Base-by-base conservation (phyloP, 2,113 vertebrate genomes). In the Pomatostomus ruficeps region DNA sequence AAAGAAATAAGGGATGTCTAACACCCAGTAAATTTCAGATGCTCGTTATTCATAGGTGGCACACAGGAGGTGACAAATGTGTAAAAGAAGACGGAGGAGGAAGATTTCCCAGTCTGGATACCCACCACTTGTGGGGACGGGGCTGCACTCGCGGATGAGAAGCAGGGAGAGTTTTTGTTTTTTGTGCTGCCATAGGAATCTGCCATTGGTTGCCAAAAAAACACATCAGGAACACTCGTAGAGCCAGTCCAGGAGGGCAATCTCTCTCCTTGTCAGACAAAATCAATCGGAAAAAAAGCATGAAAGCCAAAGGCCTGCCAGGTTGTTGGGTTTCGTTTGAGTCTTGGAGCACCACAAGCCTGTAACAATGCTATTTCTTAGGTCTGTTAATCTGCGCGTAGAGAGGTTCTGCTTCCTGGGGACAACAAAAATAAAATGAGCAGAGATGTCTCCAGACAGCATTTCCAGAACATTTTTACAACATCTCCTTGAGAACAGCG, bases 301-400 rank as follows among this genome's bases (percentile, higher is more conserved):
- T 52, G 93, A 93, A 92, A 98, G 97, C 93, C 96, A 94, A 95
- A 96, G 95, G 96, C 97, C 96, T 96, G 96, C 92, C 54, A 82
- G 24, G 86, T 95, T 89, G 97, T 79, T 75, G 96, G 91, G 95
- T 95, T 97, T 97, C 93, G n/a, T 93, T 97, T 95, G 91, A 95
- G 96, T 97, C 97, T 91, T 71, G 97, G 96, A 97, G 97, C 97
- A 95, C 97, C 93, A 93, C 75, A 94, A 97, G 96, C 97, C 95
- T 88, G 43, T 88, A 93, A 65, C 65, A 95, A 95, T 74, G 97
- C 98, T 98, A 99, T 98, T 99, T 99, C 98, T 99, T 99, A 98
- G 98, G 98, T 98, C 99, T 99, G 98, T 98, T 98, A 98, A 99
- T 99, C 98, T 98, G 98, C 97, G 99, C 99, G 88, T 99, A 99